Conservation (phyloP, 2,888 invertebrate species). For the Pardosa pseudoannulata region DNA sequence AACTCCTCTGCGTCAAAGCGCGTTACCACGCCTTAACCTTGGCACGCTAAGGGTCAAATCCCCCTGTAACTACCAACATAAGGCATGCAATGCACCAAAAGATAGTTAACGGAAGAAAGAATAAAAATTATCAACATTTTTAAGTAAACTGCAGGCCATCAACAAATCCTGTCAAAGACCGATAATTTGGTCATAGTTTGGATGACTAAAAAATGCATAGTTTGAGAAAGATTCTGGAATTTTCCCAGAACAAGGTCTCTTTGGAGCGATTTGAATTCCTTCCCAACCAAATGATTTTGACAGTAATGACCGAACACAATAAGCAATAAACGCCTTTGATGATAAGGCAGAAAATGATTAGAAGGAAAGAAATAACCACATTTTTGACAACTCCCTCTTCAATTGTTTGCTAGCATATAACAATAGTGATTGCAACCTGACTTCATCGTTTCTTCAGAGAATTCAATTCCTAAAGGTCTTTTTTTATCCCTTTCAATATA, state of each 20-base stretch:
- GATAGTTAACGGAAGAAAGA: neutral
- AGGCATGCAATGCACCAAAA: neutral
- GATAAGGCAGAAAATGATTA: neutral
- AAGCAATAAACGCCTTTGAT: neutral
- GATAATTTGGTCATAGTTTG: neutral
- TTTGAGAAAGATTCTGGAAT: neutral
- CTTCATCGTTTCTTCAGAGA: no score
- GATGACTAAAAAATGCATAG: neutral
- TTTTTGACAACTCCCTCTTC: neutral
- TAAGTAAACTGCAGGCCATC: neutral
- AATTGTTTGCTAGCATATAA: neutral
- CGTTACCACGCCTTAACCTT: conserved; percentile 57
- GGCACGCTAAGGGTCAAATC: conserved; percentile 41
- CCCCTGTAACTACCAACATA: neutral
- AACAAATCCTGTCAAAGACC: neutral
- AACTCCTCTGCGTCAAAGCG: neutral
- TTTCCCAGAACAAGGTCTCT: neutral
- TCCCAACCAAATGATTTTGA: neutral
- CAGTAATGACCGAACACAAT: neutral
- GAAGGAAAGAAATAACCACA: neutral
- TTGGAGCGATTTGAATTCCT: neutral
- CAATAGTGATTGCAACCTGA: no score
- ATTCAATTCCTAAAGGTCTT: no score
- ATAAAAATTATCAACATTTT: neutral
- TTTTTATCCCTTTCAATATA: no score